Percentiles rank a stretch among this genome's conserved stretches.
Conservation (phyloP, 2,113 vertebrate genomes). For the Bufo bufo region DNA sequence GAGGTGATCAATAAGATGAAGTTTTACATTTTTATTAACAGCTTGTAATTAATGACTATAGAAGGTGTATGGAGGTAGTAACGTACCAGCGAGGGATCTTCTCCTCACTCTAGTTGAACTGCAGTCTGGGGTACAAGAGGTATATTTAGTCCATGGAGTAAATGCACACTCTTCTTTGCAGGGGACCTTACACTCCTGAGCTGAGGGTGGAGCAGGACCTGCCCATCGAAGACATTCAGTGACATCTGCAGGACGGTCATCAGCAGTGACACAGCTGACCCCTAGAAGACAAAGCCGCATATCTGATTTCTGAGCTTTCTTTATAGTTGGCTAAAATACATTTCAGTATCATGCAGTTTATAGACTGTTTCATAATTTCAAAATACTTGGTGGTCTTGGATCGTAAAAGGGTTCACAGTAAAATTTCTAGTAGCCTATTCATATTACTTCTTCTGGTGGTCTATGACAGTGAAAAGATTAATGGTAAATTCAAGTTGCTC, state of each 20-base stretch:
- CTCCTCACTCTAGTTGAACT: slow-evolving; percentile 74
- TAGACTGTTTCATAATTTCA: too few species aligned
- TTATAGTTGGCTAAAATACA: background rate
- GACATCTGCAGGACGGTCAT: slow-evolving; percentile 70
- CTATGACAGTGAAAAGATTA: too few species aligned
- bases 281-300: slow-evolving; percentile 69
- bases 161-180: slow-evolving; percentile 93
- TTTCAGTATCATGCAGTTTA: too few species aligned
- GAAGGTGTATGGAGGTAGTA: background rate
- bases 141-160: slow-evolving; percentile 90
- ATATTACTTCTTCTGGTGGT: too few species aligned
- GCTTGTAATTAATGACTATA: background rate
- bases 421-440: too few species aligned
- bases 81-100: slow-evolving; percentile 84
- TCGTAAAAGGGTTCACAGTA: too few species aligned
- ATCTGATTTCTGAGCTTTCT: background rate
- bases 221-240: slow-evolving; percentile 82
- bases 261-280: slow-evolving; percentile 79
- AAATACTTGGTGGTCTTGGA: too few species aligned
- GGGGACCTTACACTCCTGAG: slow-evolving; percentile 79
- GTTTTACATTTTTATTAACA: background rate
- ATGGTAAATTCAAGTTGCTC: too few species aligned
- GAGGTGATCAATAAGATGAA: background rate
- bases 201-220: slow-evolving; percentile 76
- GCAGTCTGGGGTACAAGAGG: slow-evolving; percentile 80